A percentile compares a stretch with the other conserved stretches of the same genome.
Evolutionary conservation across 2,797 vertebrate species (phyloP).

Genomic region (Ceyx erithaca): DNA sequence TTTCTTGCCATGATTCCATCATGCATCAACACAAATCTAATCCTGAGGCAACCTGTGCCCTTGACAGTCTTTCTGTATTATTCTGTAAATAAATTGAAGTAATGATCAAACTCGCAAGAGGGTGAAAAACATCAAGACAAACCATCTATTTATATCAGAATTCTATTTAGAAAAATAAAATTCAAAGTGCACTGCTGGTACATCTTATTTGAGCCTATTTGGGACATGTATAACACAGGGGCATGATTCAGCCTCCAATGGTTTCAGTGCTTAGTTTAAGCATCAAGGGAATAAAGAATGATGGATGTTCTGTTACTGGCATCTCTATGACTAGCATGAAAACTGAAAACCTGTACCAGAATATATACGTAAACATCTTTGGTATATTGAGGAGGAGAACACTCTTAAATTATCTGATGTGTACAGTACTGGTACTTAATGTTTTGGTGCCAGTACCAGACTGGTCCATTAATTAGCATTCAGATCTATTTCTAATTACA

Average conservation of each 20-base stretch:
- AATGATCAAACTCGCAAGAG: slow-evolving; percentile 62
- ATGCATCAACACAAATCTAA: slow-evolving; percentile 83
- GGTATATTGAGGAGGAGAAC: slow-evolving; percentile 61
- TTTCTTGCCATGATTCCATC: slow-evolving; percentile 83
- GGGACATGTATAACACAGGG: not conserved
- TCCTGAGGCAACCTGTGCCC: slow-evolving; percentile 91
- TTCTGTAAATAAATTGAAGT: slow-evolving; percentile 70
- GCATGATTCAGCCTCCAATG: slow-evolving; percentile 19
- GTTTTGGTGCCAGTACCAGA: slow-evolving; percentile 79
- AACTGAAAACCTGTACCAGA: slow-evolving; percentile 47
- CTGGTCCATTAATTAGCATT: slow-evolving; percentile 76
- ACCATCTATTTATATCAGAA: slow-evolving; percentile 45
- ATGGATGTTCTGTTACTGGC: not conserved
- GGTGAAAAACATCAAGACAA: slow-evolving; percentile 31
- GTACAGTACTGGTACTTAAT: slow-evolving; percentile 72
- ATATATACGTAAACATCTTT: slow-evolving; percentile 72
- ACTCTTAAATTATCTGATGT: slow-evolving; percentile 75
- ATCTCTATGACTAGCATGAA: not conserved
- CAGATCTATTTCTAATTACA: slow-evolving; percentile 74
- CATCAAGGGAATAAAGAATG: slow-evolving; percentile 1
- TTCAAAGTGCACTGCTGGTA: slow-evolving; percentile 71
- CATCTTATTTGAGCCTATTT: slow-evolving; percentile 29
- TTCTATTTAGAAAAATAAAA: slow-evolving; percentile 41
- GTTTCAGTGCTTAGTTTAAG: slow-evolving; percentile 9
- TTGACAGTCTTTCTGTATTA: slow-evolving; percentile 80